Conservation (phyloP, 2,888 invertebrate genomes). For the Xanthia togata region DNA sequence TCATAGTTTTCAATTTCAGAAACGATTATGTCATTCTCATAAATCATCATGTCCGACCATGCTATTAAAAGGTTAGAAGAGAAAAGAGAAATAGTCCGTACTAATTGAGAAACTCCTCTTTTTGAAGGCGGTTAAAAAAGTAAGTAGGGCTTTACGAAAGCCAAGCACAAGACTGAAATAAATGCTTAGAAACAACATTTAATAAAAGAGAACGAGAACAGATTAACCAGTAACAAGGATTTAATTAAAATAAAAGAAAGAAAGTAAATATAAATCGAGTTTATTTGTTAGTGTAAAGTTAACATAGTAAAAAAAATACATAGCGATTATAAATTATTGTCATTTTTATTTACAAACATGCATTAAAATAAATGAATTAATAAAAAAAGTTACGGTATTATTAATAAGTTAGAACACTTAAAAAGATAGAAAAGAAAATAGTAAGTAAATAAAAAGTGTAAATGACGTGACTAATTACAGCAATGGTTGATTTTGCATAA, state of each 20-base stretch:
- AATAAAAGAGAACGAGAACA: not conserved
- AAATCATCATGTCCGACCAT: no score
- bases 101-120: not conserved
- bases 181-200: not conserved
- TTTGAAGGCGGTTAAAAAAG: not conserved
- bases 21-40: no score
- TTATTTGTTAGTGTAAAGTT: constrained; percentile 50
- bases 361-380: constrained; percentile 8
- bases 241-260: constrained; percentile 38
- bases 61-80: not conserved
- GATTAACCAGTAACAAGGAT: constrained; percentile 25
- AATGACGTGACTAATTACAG: not conserved
- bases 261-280: constrained; percentile 4
- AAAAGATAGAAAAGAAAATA: not conserved
- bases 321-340: not conserved
- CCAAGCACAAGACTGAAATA: not conserved
- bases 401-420: not conserved
- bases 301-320: constrained; percentile 22
- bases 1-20: not conserved
- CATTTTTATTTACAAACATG: constrained; percentile 32
- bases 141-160: not conserved
- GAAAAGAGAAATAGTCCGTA: not conserved
- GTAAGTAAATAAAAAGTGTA: not conserved
- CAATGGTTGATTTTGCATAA: not conserved
- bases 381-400: not conserved